Evolutionary conservation across 92 coral and sea anemone species (phyloP).

Genomic region (Zoanthus gigantus): DNA sequence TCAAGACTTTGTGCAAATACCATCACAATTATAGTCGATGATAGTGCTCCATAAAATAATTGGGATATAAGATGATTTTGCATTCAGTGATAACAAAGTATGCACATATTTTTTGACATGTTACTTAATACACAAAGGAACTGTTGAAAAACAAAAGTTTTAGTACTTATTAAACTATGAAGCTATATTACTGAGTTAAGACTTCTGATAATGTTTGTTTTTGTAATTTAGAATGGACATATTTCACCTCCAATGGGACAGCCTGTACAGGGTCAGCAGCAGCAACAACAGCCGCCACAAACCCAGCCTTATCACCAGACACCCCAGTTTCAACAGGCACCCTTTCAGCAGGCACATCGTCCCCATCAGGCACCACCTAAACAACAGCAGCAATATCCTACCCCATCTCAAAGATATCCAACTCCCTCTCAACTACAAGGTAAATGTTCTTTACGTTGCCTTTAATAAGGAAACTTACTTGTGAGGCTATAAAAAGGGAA

Average conservation of each 20-base stretch:
- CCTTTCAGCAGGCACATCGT: conserved; percentile 16
- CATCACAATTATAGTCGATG: too few relatives aligned
- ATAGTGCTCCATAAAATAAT: too few relatives aligned
- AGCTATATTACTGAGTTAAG: neutral
- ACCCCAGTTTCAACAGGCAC: conserved; percentile 38
- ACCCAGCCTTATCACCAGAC: conserved; percentile 47
- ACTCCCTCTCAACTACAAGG: conserved; percentile 45
- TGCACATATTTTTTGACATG: too few relatives aligned
- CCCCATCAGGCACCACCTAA: neutral
- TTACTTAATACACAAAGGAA: too few relatives aligned
- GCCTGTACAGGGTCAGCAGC: conserved; percentile 32
- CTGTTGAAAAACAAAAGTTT: neutral
- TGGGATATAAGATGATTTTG: too few relatives aligned
- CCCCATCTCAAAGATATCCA: conserved; percentile 35
- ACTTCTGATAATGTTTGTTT: neutral
- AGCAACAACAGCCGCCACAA: conserved; percentile 25
- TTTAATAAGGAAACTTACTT: neutral
- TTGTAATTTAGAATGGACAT: conserved; percentile 34
- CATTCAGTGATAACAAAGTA: too few relatives aligned
- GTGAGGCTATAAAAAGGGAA: too few relatives aligned
- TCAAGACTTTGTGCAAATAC: too few relatives aligned
- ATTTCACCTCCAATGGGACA: conserved; percentile 17
- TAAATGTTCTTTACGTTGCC: neutral
- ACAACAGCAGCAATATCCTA: conserved; percentile 51
- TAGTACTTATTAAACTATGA: neutral